Evolutionary conservation across 2,113 vertebrate species (phyloP), one percentile per base, ranked within the genome.

Genomic region (Mormyrus iriodes): DNA sequence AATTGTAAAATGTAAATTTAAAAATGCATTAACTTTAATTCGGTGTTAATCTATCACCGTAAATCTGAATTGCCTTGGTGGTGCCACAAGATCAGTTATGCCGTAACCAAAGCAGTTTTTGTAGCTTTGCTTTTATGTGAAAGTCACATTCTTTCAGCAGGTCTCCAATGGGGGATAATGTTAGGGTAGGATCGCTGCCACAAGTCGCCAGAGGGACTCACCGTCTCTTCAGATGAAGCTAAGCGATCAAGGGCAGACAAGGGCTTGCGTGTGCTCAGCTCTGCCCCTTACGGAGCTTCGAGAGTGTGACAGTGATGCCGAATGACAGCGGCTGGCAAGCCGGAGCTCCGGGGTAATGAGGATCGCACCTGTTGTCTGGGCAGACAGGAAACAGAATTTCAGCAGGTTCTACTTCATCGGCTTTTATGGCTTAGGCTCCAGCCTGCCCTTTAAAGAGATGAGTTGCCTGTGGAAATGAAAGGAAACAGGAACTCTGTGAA

Each of bases 381-480:
- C 52, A 48, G 31, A 19, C 55, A 65, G 86, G 53, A 65, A 61
- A 44, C 86, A n/a, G 51, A 88, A 39, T 44, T n/a, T 35, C 42
- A 65, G 86, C 55, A n/a, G 86, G 86, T 65, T 61, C 42, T 52
- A 39, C 86, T 87, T 44, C 53, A 13, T 61, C 53, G 42, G 86
- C 19, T 87, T 87, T 27, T 88, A 88, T 48, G 53, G 21, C 86
- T 27, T 19, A 2, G 55, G 31, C 58, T 44, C 10, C 39, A 27
- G 86, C 17, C 86, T 44, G 15, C 86, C 21, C 55, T 88, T 61
- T 53, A 21, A 42, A n/a, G 39, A 79, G 21, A 42, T 65, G 55
- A 55, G 39, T 3, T 65, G 86, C 35, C 86, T 53, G 39, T 44
- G 46, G 39, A 42, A 88, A 44, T 79, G 73, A 79, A 79, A 79